Base-by-base conservation (phyloP, 2,888 invertebrate species). In the Meta bourneti region DNA sequence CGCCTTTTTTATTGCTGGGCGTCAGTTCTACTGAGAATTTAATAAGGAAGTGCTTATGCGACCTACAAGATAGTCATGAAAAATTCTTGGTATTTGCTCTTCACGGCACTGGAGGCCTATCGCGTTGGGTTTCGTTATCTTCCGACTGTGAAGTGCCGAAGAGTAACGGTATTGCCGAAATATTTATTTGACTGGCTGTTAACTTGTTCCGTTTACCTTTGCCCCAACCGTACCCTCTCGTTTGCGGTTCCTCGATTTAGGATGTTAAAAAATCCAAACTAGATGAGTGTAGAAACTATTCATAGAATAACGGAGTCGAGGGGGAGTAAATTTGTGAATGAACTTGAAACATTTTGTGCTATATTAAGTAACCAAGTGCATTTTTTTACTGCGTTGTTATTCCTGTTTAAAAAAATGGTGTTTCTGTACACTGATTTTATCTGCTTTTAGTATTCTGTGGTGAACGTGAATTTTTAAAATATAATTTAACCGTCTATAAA, bases 321-420 rank as follows among this genome's bases (percentile, higher is more conserved):
- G 61, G 61, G 61, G 89, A 89, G 70, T 77, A 75, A 89, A 77
- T 74, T 89, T 89, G 52, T 89, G 89, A 89, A 89, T 89, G 89
- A 82, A 87, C 79, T 80, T 79, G 79, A 72, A 75, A 69, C 20
- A 11, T 52, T 34, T 0, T 1, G 84, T 84, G 77, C n/a, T 77
- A 77, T 16, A 77, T 49, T 51, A 77, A 77, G 77, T 16, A 77
- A 77, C 49, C 4, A 13, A 61, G 61, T 61, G 9, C 61, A 16
- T 11, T 61, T 61, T 61, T 61, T 11, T 61, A 16, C 16, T 11
- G 61, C 5, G 5, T 61, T 61, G 11, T 61, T 82, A n/a, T 71
- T 71, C 34, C 19, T n/a, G 19, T n/a, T 11, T 74, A n/a, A 11
- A 74, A 74, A 20, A 8, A n/a, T 48, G 34, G 48, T 77, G 34